Percentiles rank a stretch among this genome's conserved stretches.
Evolutionary conservation across 1,140 invertebrate genomes (phyloP).

Genomic region (Brachionus rubens): DNA sequence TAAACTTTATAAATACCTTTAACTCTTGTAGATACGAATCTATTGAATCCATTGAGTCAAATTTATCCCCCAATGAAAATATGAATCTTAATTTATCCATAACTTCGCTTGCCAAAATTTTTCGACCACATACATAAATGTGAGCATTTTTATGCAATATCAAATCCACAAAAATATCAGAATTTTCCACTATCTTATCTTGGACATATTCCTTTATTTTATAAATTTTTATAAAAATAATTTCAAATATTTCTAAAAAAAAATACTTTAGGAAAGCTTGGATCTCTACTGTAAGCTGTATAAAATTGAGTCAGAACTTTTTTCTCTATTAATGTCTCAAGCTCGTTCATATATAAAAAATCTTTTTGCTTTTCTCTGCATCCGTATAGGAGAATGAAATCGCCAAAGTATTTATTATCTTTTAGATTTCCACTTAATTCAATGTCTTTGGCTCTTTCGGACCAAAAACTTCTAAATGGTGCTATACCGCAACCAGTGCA

Average conservation of each 20-base stretch:
- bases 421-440: constrained; percentile 53
- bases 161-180: constrained; percentile 83
- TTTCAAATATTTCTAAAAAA: neutral
- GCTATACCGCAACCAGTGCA: constrained; percentile 40
- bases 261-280: constrained; percentile 63
- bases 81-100: constrained; percentile 71
- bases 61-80: neutral
- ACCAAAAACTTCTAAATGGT: constrained; percentile 40
- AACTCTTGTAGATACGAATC: neutral
- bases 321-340: constrained; percentile 69
- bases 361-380: constrained; percentile 78
- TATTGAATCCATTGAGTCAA: constrained; percentile 43
- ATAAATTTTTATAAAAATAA: neutral
- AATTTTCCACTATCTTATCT: constrained; percentile 81
- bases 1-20: no score
- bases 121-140: constrained; percentile 97
- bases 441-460: neutral
- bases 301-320: constrained; percentile 76
- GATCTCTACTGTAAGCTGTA: constrained; percentile 79
- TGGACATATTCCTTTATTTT: constrained; percentile 82
- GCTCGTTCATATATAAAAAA: constrained; percentile 76
- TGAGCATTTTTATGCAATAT: constrained; percentile 83
- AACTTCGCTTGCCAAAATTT: constrained; percentile 95
- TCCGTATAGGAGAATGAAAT: constrained; percentile 84
- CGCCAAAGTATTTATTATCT: constrained; percentile 63